Evolutionary conservation across 2,888 invertebrate genomes (phyloP).

Genomic region (Orthonevra nobilis): DNA sequence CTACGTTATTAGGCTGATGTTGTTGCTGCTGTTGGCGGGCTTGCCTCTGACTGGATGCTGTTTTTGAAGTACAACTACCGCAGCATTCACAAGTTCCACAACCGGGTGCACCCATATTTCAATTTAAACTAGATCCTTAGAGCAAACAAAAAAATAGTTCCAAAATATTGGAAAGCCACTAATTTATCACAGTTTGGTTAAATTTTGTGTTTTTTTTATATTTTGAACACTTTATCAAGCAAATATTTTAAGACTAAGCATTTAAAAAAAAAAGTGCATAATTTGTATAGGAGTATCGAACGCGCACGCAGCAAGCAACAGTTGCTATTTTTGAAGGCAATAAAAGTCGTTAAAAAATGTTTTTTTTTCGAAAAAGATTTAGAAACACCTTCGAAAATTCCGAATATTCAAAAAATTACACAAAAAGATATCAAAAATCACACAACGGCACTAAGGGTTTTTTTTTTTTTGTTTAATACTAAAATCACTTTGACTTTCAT

Average conservation of each 20-base stretch:
- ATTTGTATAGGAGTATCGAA: no score
- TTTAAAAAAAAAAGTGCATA: slow-evolving; percentile 31
- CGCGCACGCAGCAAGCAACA: slow-evolving; percentile 54
- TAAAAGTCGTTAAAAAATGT: slow-evolving; percentile 1
- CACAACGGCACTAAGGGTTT: slow-evolving; percentile 13
- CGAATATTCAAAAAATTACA: neutral
- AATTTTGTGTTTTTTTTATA: no score
- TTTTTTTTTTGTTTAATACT: no score
- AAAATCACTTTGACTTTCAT: slow-evolving; percentile 60
- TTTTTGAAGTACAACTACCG: slow-evolving; percentile 72
- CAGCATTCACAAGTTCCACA: slow-evolving; percentile 74
- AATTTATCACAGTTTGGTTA: slow-evolving; percentile 63
- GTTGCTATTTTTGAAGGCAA: slow-evolving; percentile 32
- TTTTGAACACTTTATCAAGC: slow-evolving; percentile 65
- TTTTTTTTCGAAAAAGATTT: slow-evolving; percentile 11
- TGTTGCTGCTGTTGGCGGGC: slow-evolving; percentile 64
- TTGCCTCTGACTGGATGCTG: slow-evolving; percentile 66
- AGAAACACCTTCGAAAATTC: slow-evolving; percentile 13
- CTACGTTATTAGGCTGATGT: slow-evolving; percentile 24
- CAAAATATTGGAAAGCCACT: slow-evolving; percentile 69
- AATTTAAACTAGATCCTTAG: slow-evolving; percentile 31
- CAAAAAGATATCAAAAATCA: slow-evolving; percentile 12
- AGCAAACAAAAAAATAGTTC: slow-evolving; percentile 45
- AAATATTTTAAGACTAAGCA: slow-evolving; percentile 60
- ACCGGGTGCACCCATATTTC: slow-evolving; percentile 73